phyloP scores from a whole-genome alignment of 2,113 vertebrate species.

The Ictidomys tridecemlineatus region DNA sequence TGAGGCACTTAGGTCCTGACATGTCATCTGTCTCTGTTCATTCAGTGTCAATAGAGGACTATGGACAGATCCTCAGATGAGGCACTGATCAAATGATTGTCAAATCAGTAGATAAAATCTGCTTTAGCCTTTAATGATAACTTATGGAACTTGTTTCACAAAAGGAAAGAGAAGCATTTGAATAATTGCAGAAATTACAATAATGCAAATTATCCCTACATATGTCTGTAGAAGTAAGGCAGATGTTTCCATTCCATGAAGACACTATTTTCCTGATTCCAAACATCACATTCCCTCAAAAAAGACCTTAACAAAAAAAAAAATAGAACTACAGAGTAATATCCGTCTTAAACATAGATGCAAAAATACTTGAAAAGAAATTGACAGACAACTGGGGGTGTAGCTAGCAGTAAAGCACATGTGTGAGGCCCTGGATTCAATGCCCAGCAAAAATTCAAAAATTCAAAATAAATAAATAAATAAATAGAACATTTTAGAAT shows the following conservation, averaged over 20 bases:
- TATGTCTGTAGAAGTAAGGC: background rate
- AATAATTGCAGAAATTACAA: constrained; percentile 19
- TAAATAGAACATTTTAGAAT: background rate
- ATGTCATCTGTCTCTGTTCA: background rate
- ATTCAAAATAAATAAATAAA: background rate
- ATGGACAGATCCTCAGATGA: background rate
- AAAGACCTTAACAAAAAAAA: background rate
- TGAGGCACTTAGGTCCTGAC: background rate
- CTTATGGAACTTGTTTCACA: background rate
- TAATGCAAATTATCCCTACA: background rate
- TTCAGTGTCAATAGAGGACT: background rate
- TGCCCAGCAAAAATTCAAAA: background rate
- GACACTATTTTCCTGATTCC: background rate
- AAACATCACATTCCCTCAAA: background rate
- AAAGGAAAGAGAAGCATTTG: background rate
- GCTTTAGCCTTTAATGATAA: constrained; percentile 23
- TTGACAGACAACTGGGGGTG: background rate
- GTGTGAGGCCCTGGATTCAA: background rate
- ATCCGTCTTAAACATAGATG: background rate
- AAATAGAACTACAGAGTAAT: background rate
- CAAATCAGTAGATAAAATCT: background rate
- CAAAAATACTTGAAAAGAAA: background rate
- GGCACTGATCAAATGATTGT: background rate
- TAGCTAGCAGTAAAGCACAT: background rate
- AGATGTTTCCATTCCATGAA: background rate